A percentile compares a stretch with the other conserved stretches of the same genome.
Evolutionary conservation across 2,797 vertebrate genomes (phyloP).

Genomic region (Triplophysa yarkandensis): DNA sequence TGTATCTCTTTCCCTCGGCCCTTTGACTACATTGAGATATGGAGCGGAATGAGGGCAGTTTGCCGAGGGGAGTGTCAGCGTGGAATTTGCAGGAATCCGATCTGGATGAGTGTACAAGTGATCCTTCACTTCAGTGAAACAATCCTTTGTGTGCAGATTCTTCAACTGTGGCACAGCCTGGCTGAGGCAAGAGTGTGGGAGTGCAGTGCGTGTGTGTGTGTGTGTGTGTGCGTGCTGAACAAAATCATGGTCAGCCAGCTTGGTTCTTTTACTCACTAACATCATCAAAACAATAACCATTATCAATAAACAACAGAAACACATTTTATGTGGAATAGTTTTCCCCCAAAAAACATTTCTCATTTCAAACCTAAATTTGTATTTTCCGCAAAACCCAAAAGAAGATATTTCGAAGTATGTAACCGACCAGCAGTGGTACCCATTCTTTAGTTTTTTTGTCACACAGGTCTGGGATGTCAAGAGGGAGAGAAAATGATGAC

Average conservation of each 20-base stretch:
- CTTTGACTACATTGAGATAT: slow-evolving; percentile 42
- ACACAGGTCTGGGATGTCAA: too few relatives aligned
- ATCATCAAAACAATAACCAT: too few relatives aligned
- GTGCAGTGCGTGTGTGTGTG: neutral
- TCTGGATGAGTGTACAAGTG: slow-evolving; percentile 45
- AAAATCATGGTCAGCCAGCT: neutral
- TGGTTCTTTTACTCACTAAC: neutral
- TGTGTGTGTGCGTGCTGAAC: neutral
- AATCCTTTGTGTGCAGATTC: slow-evolving; percentile 46
- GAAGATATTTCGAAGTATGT: too few relatives aligned
- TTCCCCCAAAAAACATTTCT: too few relatives aligned
- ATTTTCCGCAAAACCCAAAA: too few relatives aligned
- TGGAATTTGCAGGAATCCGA: slow-evolving; percentile 58
- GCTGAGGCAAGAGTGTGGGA: slow-evolving; percentile 26
- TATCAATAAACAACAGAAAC: too few relatives aligned
- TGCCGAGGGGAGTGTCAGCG: slow-evolving; percentile 43
- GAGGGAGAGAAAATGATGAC: too few relatives aligned
- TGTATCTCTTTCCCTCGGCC: slow-evolving; percentile 43
- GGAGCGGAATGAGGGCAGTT: slow-evolving; percentile 34
- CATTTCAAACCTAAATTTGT: too few relatives aligned
- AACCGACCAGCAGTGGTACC: too few relatives aligned
- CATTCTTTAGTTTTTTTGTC: too few relatives aligned
- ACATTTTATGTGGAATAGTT: too few relatives aligned
- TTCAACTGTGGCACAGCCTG: slow-evolving; percentile 35
- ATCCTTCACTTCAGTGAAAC: slow-evolving; percentile 49